A percentile compares a stretch with the other conserved stretches of the same genome.
Conservation (phyloP, 2,888 invertebrate species). For the Dorcus parallelipipedus region DNA sequence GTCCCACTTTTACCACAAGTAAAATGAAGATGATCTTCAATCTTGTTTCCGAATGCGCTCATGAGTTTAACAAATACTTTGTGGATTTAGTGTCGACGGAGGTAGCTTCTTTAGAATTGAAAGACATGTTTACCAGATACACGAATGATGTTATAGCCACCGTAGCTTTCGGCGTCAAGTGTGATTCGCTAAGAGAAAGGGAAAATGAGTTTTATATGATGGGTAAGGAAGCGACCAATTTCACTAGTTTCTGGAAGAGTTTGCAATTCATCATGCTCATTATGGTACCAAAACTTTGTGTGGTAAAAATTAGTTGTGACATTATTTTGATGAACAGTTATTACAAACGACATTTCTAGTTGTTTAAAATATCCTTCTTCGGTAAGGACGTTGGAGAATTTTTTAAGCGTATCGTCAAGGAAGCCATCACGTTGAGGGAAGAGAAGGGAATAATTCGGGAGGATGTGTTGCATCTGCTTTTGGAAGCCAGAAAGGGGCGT, state of each 20-base stretch:
- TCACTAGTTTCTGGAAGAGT: not conserved
- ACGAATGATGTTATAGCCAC: slow-evolving; percentile 53
- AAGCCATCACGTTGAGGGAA: no score
- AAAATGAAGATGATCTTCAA: slow-evolving; percentile 33
- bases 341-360: no score
- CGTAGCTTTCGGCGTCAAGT: slow-evolving; percentile 51
- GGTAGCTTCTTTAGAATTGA: slow-evolving; percentile 45
- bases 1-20: slow-evolving; percentile 50
- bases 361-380: no score
- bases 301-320: no score
- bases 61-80: slow-evolving; percentile 22
- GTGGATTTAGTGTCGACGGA: slow-evolving; percentile 23
- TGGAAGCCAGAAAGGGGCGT: slow-evolving; percentile 16
- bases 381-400: no score
- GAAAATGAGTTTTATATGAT: slow-evolving; percentile 53
- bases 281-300: no score
- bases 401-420: no score
- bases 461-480: slow-evolving; percentile 16
- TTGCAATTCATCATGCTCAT: no score
- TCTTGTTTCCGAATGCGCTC: slow-evolving; percentile 44
- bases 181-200: slow-evolving; percentile 51
- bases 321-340: no score
- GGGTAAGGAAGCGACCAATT: slow-evolving; percentile 47
- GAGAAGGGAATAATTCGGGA: no score
- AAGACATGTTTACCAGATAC: slow-evolving; percentile 50